Percentiles rank a stretch among this genome's conserved stretches.
Conservation (phyloP, 2,888 invertebrate genomes). For the Imbricaverruca yamaguchii region DNA sequence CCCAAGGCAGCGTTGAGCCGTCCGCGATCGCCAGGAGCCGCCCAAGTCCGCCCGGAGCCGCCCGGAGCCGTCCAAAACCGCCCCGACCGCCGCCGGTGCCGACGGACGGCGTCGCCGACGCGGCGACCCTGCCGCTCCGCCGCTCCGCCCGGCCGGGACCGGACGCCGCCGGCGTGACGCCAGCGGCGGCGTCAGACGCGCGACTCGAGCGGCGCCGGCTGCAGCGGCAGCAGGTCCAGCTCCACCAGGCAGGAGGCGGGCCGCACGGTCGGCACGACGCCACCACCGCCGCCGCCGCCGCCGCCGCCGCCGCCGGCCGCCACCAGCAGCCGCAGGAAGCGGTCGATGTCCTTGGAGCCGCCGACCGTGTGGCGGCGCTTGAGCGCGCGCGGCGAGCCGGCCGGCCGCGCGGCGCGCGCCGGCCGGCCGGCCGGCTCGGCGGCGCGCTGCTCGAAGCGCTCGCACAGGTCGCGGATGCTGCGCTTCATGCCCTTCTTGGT, state of each 20-base stretch:
- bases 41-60: not conserved
- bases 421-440: constrained; percentile 63
- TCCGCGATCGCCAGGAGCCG: not conserved
- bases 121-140: too few species aligned
- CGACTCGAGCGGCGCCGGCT: constrained; percentile 15
- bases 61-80: too few species aligned
- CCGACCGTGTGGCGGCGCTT: constrained; percentile 87
- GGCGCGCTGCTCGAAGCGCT: constrained; percentile 5
- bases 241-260: constrained; percentile 10
- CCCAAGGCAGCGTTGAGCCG: not conserved
- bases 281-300: constrained; percentile 40
- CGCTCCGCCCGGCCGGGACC: too few species aligned
- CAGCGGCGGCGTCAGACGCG: not conserved
- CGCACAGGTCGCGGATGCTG: constrained; percentile 12
- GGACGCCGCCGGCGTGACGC: too few species aligned
- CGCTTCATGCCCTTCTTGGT: constrained; percentile 24
- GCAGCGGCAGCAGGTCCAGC: constrained; percentile 5
- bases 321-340: constrained; percentile 43
- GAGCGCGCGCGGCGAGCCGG: constrained; percentile 39
- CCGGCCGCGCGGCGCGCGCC: constrained; percentile 48
- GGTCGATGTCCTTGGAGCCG: constrained; percentile 78
- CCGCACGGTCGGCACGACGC: constrained; percentile 33
- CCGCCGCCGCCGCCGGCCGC: constrained; percentile 43
- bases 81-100: too few species aligned
- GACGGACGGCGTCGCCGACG: too few species aligned